A percentile compares a stretch with the other conserved stretches of the same genome.
These are phyloP conservation scores for Drosophila antonietae DNA, from an alignment of 2,888 invertebrate species.

Conservation along the genomic window DNA sequence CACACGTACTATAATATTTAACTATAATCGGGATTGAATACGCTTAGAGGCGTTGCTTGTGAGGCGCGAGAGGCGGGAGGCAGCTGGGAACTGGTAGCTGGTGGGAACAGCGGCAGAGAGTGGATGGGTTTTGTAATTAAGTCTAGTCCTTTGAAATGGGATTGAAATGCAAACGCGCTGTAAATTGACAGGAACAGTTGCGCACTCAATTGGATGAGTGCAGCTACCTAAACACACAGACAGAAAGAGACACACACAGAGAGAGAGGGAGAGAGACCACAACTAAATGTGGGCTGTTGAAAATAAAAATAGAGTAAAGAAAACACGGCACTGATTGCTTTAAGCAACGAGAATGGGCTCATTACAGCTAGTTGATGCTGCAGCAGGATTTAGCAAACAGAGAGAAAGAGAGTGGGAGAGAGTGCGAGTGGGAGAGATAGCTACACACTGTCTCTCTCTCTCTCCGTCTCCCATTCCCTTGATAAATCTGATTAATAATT, in stretches of 20 bases:
- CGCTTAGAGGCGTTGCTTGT: background rate
- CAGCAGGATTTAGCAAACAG: background rate
- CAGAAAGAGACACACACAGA: background rate
- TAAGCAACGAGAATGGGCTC: slow-evolving; percentile 45
- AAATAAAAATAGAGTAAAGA: slow-evolving; percentile 14
- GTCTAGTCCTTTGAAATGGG: slow-evolving; percentile 49
- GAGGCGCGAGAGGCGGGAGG: background rate
- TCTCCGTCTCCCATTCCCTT: background rate
- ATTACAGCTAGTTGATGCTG: slow-evolving; percentile 37
- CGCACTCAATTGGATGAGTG: slow-evolving; percentile 32
- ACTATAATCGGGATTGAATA: slow-evolving; percentile 10
- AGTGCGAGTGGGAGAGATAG: background rate
- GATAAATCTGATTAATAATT: slow-evolving; percentile 72
- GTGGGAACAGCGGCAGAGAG: background rate
- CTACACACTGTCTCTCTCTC: no score
- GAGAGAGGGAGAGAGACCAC: slow-evolving; percentile 1
- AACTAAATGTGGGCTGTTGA: slow-evolving; percentile 7
- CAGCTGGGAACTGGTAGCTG: no score
- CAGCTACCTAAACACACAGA: slow-evolving; percentile 14
- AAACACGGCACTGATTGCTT: slow-evolving; percentile 57
- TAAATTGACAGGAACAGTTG: slow-evolving; percentile 44
- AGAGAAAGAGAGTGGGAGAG: background rate
- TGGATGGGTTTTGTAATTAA: slow-evolving; percentile 46
- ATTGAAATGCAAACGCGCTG: slow-evolving; percentile 58
- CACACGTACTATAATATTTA: slow-evolving; percentile 11